These are phyloP conservation scores for Mythimna albipuncta DNA, from an alignment of 2,888 invertebrate species.

Conservation along the genomic window DNA sequence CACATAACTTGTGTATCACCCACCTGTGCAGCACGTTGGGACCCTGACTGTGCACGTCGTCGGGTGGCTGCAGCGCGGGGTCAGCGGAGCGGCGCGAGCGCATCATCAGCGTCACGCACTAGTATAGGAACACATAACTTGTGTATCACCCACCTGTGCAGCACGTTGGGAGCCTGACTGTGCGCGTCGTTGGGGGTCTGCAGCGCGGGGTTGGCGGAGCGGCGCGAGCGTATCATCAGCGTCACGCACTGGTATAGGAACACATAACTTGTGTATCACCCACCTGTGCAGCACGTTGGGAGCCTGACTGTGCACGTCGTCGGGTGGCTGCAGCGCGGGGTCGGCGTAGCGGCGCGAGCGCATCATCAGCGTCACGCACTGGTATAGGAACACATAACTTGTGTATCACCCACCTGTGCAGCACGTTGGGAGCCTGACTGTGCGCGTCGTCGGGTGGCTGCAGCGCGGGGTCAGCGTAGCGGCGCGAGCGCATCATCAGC, in stretches of 20 bases:
- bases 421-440: slow-evolving; percentile 67
- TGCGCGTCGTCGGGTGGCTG: slow-evolving; percentile 71
- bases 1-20: no score
- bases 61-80: slow-evolving; percentile 71
- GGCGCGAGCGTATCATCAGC: no score
- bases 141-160: no score
- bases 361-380: no score
- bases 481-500: slow-evolving; percentile 82
- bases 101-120: no score
- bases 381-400: background rate
- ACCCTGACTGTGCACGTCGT: slow-evolving; percentile 59
- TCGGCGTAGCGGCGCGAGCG: slow-evolving; percentile 83
- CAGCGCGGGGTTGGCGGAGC: slow-evolving; percentile 76
- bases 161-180: slow-evolving; percentile 51
- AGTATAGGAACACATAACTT: no score
- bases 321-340: slow-evolving; percentile 70
- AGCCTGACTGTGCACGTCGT: slow-evolving; percentile 68
- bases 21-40: no score
- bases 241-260: no score
- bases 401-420: slow-evolving; percentile 72
- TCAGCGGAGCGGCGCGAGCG: slow-evolving; percentile 82
- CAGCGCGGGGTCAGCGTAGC: slow-evolving; percentile 75
- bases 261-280: no score
- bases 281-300: no score
- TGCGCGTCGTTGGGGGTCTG: slow-evolving; percentile 70